A percentile compares a stretch with the other conserved stretches of the same genome.
These are phyloP conservation scores for Pseudanteris insignis DNA, from an alignment of 2,888 invertebrate genomes.

Conservation along the genomic window DNA sequence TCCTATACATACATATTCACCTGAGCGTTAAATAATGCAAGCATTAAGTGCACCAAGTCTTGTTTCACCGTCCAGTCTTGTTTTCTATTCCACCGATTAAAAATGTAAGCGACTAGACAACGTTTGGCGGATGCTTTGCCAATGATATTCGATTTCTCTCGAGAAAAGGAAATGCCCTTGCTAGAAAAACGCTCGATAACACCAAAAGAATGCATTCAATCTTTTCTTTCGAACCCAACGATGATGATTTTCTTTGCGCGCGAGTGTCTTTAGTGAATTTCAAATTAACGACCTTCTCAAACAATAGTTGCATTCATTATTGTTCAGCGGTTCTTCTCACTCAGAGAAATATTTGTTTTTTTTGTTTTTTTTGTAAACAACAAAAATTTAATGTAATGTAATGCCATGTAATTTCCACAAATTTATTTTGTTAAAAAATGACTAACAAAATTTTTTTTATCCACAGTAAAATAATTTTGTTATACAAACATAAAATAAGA, in stretches of 20 bases:
- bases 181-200: conserved; percentile 26
- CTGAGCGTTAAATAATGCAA: conserved; percentile 40
- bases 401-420: no score
- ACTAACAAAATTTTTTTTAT: no score
- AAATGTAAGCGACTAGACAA: conserved; percentile 51
- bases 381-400: no score
- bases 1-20: conserved; percentile 21
- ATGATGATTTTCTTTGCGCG: conserved; percentile 10
- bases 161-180: conserved; percentile 43
- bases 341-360: no score
- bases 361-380: no score
- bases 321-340: no score
- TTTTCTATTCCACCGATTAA: conserved; percentile 52
- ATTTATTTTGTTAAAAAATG: no score
- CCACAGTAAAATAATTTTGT: no score
- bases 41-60: conserved; percentile 51
- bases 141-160: conserved; percentile 44
- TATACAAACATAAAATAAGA: no score
- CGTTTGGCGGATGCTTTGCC: conserved; percentile 43
- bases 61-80: conserved; percentile 44
- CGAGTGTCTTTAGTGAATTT: conserved; percentile 9
- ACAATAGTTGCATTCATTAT: no score
- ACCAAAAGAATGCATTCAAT: conserved; percentile 26
- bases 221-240: conserved; percentile 25
- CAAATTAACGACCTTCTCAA: background rate